Evolutionary conservation across 2,888 invertebrate species (phyloP).

Genomic region (Phengaris arion): DNA sequence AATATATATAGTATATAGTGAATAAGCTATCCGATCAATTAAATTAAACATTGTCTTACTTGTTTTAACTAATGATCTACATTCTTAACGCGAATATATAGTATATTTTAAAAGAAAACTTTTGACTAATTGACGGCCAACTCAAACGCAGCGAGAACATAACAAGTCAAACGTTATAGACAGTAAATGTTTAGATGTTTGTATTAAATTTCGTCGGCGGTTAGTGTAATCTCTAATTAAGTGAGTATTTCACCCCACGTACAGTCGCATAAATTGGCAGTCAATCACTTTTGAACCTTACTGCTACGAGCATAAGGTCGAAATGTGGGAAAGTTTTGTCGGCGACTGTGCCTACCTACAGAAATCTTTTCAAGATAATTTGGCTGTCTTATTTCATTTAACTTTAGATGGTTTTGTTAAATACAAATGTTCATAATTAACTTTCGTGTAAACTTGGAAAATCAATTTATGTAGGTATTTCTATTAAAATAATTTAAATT

Average conservation of each 20-base stretch:
- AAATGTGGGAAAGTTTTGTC: not conserved
- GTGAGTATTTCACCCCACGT: not conserved
- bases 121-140: no score
- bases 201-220: not conserved
- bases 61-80: no score
- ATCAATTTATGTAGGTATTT: no score
- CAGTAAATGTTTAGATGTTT: not conserved
- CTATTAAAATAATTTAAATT: no score
- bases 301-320: not conserved
- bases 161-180: not conserved
- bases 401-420: not conserved
- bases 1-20: no score
- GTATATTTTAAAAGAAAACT: no score
- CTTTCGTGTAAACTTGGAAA: not conserved
- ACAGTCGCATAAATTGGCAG: not conserved
- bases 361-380: not conserved
- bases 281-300: not conserved
- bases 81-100: no score
- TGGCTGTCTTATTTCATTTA: constrained; percentile 1
- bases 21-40: no score
- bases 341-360: not conserved
- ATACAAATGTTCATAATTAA: not conserved
- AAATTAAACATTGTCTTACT: no score
- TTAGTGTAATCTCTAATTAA: not conserved
- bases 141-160: not conserved